A percentile compares a stretch with the other conserved stretches of the same genome.
Conservation (phyloP, 2,113 vertebrate species). For the Peromyscus maniculatus region DNA sequence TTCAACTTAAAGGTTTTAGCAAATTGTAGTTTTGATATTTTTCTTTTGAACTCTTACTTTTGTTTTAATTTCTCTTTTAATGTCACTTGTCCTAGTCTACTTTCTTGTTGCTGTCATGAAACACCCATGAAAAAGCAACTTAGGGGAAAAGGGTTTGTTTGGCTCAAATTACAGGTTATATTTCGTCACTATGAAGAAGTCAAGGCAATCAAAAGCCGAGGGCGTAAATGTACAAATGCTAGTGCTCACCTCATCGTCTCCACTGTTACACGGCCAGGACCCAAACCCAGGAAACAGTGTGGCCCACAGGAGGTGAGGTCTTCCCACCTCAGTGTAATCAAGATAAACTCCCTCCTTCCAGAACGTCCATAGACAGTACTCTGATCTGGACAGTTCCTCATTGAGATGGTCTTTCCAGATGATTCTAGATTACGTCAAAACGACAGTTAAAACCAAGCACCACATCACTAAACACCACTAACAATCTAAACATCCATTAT, state of each 20-base stretch:
- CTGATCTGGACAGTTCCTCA: not conserved
- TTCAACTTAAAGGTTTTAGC: not conserved
- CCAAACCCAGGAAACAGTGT: not conserved
- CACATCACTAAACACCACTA: not conserved
- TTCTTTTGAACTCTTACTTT: conserved; percentile 15
- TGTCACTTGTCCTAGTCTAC: not conserved
- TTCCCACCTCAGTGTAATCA: no score
- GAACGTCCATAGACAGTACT: not conserved
- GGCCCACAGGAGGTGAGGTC: no score
- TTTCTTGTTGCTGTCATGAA: not conserved
- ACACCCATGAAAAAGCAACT: not conserved
- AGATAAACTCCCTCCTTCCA: not conserved
- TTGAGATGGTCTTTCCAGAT: not conserved
- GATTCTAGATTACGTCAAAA: not conserved
- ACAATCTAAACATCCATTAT: not conserved
- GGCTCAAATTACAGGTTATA: not conserved
- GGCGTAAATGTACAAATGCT: not conserved
- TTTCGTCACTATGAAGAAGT: not conserved
- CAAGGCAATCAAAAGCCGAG: not conserved
- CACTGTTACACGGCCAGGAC: not conserved
- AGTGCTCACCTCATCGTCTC: not conserved
- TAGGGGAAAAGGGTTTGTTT: not conserved
- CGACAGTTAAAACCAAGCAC: not conserved
- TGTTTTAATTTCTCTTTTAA: not conserved
- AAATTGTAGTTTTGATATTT: not conserved